A percentile compares a stretch with the other conserved stretches of the same genome.
These are phyloP conservation scores for Carassius auratus DNA, from an alignment of 2,113 vertebrate genomes.

Conservation along the genomic window DNA sequence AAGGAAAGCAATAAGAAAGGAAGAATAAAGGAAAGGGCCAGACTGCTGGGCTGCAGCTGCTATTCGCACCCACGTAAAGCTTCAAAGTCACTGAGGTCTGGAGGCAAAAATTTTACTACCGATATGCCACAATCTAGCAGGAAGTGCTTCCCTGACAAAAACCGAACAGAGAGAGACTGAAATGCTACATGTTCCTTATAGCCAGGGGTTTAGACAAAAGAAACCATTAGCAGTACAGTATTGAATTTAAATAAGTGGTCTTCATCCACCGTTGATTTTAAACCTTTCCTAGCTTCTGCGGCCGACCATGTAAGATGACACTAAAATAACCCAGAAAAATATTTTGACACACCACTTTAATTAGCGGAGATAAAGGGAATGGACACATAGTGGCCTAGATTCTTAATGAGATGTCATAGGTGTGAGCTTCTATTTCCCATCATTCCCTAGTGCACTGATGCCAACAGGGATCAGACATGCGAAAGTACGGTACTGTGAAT, in stretches of 20 bases:
- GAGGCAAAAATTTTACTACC: constrained; percentile 6
- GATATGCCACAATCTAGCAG: constrained; percentile 1
- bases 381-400: constrained; percentile 54
- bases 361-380: constrained; percentile 48
- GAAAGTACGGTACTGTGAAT: background rate
- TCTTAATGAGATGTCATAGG: constrained; percentile 56
- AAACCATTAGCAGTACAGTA: background rate
- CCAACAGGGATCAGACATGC: constrained; percentile 20
- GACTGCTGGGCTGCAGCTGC: constrained; percentile 7
- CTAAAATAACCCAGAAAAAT: constrained; percentile 42
- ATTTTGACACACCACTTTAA: constrained; percentile 48
- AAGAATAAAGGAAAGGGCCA: constrained; percentile 28
- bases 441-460: constrained; percentile 5
- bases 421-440: constrained; percentile 41
- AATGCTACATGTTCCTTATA: background rate
- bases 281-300: constrained; percentile 16
- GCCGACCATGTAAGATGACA: constrained; percentile 4
- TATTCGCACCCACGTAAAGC: background rate
- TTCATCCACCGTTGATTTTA: background rate
- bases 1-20: background rate
- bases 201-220: background rate
- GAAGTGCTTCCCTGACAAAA: constrained; percentile 3
- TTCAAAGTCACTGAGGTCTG: background rate
- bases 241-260: background rate
- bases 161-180: background rate